A percentile compares a stretch with the other conserved stretches of the same genome.
These are phyloP conservation scores for Butorides virescens DNA, from an alignment of 2,113 vertebrate genomes.

Conservation along the genomic window DNA sequence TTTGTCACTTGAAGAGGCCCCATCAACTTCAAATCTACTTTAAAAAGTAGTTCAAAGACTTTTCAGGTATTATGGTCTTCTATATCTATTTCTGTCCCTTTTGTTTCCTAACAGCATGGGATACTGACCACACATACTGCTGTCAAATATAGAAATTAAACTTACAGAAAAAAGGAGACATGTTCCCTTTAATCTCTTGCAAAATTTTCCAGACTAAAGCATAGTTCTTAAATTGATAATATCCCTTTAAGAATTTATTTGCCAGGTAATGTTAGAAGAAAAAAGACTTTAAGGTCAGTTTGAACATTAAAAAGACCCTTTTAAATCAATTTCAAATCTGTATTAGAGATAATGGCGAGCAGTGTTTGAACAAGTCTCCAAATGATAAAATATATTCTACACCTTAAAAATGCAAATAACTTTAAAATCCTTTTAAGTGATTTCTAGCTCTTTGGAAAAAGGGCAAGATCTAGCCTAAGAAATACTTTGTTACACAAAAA, in stretches of 20 bases:
- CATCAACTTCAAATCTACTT: conserved; percentile 38
- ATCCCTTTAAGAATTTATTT: conserved; percentile 60
- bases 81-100: conserved; percentile 57
- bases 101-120: conserved; percentile 54
- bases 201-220: conserved; percentile 15
- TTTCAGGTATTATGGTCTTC: conserved; percentile 24
- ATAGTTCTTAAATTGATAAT: conserved; percentile 37
- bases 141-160: conserved; percentile 63
- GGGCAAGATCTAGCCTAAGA: neutral
- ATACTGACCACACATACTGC: conserved; percentile 42
- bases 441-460: neutral
- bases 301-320: conserved; percentile 29
- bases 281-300: conserved; percentile 33
- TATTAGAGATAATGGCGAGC: conserved; percentile 13
- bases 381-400: neutral
- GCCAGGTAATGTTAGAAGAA: conserved; percentile 36
- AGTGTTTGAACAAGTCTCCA: conserved; percentile 27
- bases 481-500: neutral
- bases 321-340: conserved; percentile 36
- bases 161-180: neutral
- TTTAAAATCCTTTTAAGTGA: neutral
- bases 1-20: conserved; percentile 25
- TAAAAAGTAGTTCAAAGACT: conserved; percentile 36
- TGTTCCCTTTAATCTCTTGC: conserved; percentile 36
- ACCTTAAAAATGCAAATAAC: conserved; percentile 17